These are phyloP conservation scores for Cyprinus carpio DNA, from an alignment of 2,113 vertebrate species.

Conservation along the genomic window DNA sequence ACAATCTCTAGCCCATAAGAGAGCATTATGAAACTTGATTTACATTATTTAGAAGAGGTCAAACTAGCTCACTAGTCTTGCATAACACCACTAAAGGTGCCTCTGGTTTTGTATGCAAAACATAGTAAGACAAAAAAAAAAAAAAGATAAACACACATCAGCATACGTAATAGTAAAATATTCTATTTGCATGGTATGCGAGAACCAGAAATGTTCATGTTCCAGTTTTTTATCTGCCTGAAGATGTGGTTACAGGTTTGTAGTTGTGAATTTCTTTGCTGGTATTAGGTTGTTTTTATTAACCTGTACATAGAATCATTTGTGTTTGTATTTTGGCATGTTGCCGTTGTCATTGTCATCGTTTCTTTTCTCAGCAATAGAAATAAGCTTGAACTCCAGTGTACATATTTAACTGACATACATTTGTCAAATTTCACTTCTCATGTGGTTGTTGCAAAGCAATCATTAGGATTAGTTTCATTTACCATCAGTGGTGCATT, in stretches of 20 bases:
- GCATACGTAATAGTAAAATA: conserved; percentile 1
- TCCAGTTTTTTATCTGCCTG: neutral
- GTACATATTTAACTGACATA: neutral
- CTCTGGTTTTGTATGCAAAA: conserved; percentile 9
- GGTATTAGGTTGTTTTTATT: neutral
- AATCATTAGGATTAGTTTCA: neutral
- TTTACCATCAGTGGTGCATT: neutral
- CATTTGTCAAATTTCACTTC: neutral
- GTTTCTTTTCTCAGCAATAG: neutral
- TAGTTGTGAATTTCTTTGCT: neutral
- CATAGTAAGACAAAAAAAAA: neutral
- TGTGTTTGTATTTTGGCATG: neutral
- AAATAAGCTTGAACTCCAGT: conserved; percentile 13
- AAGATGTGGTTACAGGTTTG: neutral
- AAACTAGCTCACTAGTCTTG: neutral
- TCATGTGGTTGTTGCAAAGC: neutral
- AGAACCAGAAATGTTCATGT: neutral
- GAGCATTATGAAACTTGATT: too few relatives aligned
- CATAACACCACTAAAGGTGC: neutral
- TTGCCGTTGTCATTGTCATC: neutral
- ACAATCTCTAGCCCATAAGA: too few relatives aligned
- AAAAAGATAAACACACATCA: neutral
- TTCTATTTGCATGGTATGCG: neutral
- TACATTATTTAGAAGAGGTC: neutral
- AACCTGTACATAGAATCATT: neutral